phyloP scores from a whole-genome alignment of 2,113 vertebrate species.

The Gambusia affinis region DNA sequence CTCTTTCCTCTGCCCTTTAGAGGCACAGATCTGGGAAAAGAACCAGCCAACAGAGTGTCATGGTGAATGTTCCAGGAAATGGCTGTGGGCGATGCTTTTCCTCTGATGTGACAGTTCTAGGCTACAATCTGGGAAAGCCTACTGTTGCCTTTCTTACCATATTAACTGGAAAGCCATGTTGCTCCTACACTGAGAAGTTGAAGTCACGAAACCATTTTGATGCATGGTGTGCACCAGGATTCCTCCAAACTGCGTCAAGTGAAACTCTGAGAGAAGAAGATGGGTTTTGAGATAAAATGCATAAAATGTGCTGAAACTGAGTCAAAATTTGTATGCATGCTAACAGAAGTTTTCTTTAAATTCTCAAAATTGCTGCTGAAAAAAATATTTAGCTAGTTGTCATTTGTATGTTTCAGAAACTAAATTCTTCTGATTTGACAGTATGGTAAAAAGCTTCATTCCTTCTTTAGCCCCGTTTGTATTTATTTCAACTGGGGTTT shows the following conservation, averaged over 20 bases:
- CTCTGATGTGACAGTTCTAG: slow-evolving; percentile 68
- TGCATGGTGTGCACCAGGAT: slow-evolving; percentile 3
- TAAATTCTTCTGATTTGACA: no score
- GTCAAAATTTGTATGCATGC: no score
- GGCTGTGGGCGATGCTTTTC: slow-evolving; percentile 63
- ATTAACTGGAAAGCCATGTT: slow-evolving; percentile 57
- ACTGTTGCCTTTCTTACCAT: slow-evolving; percentile 64
- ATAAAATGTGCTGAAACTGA: no score
- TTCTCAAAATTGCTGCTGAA: no score
- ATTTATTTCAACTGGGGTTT: no score
- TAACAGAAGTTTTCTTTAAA: no score
- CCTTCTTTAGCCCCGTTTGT: no score
- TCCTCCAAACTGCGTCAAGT: background rate
- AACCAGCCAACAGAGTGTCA: slow-evolving; percentile 58
- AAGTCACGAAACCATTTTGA: slow-evolving; percentile 51
- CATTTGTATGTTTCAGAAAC: no score
- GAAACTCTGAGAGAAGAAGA: background rate
- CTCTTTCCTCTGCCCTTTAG: slow-evolving; percentile 39
- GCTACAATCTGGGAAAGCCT: slow-evolving; percentile 64
- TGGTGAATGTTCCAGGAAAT: slow-evolving; percentile 51
- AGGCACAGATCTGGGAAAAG: slow-evolving; percentile 43
- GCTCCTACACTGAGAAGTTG: slow-evolving; percentile 26
- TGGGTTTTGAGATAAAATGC: no score
- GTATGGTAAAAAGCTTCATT: no score
- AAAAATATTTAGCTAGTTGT: no score